Conservation (phyloP, 2,888 invertebrate species). For the Phragmatobia fuliginosa region DNA sequence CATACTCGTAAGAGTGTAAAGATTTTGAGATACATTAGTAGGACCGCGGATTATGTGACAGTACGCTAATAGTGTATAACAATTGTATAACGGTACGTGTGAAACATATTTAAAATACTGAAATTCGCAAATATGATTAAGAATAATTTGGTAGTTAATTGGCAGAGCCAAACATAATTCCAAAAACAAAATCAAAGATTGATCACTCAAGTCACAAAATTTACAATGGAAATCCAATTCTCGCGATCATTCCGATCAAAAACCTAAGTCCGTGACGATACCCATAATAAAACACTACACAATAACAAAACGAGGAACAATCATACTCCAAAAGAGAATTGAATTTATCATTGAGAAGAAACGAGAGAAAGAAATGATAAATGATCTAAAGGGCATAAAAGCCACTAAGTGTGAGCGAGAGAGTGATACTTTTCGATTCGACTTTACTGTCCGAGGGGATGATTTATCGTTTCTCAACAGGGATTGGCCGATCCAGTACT, state of each 20-base stretch:
- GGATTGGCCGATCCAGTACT: conserved; percentile 86
- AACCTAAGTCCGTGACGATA: conserved; percentile 83
- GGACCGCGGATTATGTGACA: too few species aligned
- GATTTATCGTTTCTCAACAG: conserved; percentile 86
- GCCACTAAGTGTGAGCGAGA: conserved; percentile 74
- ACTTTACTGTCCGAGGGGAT: conserved; percentile 79
- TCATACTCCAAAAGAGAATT: conserved; percentile 86
- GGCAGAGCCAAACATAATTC: conserved; percentile 32
- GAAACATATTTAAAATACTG: conserved; percentile 12
- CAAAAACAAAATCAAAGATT: conserved; percentile 68
- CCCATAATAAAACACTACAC: conserved; percentile 83
- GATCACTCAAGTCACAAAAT: conserved; percentile 77
- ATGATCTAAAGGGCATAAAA: conserved; percentile 73
- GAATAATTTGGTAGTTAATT: conserved; percentile 48
- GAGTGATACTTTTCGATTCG: conserved; percentile 69
- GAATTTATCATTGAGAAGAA: conserved; percentile 85
- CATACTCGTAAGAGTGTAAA: too few species aligned
- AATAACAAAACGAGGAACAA: conserved; percentile 85
- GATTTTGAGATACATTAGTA: too few species aligned
- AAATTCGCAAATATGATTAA: conserved; percentile 27
- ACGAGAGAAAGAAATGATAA: conserved; percentile 85
- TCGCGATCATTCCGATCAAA: conserved; percentile 84
- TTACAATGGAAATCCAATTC: conserved; percentile 85
- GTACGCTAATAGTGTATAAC: too few species aligned
- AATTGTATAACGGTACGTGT: too few species aligned